These are phyloP conservation scores for Geococcyx californianus DNA, from an alignment of 2,113 vertebrate genomes.

Conservation along the genomic window DNA sequence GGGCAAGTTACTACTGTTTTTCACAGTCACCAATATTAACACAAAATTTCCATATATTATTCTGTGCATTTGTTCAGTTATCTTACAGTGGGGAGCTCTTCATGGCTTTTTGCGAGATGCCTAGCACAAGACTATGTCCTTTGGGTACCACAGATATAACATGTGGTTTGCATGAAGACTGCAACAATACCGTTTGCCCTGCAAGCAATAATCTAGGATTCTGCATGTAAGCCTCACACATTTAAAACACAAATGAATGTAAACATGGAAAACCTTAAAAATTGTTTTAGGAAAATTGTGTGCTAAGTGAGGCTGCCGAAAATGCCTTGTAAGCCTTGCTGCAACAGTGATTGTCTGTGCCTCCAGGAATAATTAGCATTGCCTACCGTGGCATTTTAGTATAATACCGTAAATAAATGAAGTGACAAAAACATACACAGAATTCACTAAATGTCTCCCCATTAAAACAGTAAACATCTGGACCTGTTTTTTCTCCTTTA, in stretches of 20 bases:
- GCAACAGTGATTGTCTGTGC: neutral
- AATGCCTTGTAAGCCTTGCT: neutral
- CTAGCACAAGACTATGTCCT: neutral
- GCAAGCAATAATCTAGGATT: neutral
- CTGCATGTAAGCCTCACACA: neutral
- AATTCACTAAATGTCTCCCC: neutral
- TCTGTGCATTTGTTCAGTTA: neutral
- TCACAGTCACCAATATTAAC: neutral
- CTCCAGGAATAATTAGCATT: neutral
- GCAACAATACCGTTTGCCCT: neutral
- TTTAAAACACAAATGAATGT: neutral
- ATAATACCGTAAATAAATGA: neutral
- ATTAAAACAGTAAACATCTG: neutral
- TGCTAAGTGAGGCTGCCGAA: neutral
- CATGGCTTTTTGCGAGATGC: neutral
- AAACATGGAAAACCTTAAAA: neutral
- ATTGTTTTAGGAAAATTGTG: neutral
- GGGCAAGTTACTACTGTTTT: neutral
- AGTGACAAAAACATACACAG: neutral
- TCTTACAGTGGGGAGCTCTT: neutral
- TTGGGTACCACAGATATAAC: neutral
- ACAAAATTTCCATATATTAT: neutral
- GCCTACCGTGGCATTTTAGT: neutral
- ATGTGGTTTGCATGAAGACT: neutral
- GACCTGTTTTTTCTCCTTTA: fast-evolving